Evolutionary conservation across 2,888 invertebrate genomes (phyloP).

Genomic region (Conomelus anceps): DNA sequence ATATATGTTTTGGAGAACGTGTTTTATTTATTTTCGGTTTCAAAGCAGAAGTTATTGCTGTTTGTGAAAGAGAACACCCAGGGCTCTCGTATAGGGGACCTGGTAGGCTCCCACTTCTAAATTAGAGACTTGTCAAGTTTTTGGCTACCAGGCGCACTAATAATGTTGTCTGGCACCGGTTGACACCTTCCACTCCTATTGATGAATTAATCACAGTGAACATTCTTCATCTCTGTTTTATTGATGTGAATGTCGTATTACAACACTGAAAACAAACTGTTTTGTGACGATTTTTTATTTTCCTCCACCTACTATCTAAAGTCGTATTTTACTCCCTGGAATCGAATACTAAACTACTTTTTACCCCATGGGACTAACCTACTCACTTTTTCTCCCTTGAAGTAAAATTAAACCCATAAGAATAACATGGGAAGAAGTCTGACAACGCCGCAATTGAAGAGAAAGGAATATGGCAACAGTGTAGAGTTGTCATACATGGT

Average conservation of each 20-base stretch:
- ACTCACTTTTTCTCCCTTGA: too few species aligned
- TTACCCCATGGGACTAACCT: too few species aligned
- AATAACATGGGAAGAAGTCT: too few species aligned
- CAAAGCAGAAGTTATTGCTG: neutral
- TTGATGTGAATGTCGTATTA: neutral
- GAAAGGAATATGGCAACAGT: too few species aligned
- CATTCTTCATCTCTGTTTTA: neutral
- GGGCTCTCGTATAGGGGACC: neutral
- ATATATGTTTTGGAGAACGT: neutral
- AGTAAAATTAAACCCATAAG: too few species aligned
- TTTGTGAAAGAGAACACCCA: neutral
- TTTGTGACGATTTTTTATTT: neutral
- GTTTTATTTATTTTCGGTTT: neutral
- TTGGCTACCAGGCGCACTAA: neutral
- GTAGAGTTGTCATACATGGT: too few species aligned
- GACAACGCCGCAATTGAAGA: too few species aligned
- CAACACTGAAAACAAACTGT: neutral
- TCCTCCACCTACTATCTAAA: too few species aligned
- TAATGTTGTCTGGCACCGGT: neutral
- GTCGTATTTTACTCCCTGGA: too few species aligned
- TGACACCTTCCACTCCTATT: neutral
- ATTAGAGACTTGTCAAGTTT: neutral
- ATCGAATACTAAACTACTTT: too few species aligned
- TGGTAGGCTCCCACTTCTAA: neutral
- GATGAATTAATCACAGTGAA: neutral